These are phyloP conservation scores for Yasuhikotakia modesta DNA, from an alignment of 2,797 vertebrate species.

Conservation along the genomic window DNA sequence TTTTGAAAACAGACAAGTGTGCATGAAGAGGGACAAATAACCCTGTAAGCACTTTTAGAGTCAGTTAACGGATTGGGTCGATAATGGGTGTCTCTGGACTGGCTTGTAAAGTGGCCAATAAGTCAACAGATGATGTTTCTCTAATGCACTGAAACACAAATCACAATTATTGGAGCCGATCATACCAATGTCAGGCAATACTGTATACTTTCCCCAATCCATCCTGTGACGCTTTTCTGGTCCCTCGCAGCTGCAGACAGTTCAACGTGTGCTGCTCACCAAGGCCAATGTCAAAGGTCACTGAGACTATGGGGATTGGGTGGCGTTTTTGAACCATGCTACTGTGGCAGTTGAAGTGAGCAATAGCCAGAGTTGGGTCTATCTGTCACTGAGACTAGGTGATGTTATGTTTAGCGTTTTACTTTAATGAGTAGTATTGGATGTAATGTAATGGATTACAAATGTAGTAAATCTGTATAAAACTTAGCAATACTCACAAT, in stretches of 20 bases:
- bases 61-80: conserved; percentile 39
- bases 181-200: conserved; percentile 99
- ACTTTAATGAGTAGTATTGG: conserved; percentile 9
- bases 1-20: conserved; percentile 34
- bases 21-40: conserved; percentile 37
- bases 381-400: conserved; percentile 23
- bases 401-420: conserved; percentile 11
- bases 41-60: conserved; percentile 40
- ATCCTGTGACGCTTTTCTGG: conserved; percentile 99
- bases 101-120: conserved; percentile 85
- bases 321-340: conserved; percentile 52
- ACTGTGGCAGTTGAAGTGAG: conserved; percentile 75
- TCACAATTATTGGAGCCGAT: conserved; percentile 99
- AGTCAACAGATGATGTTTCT: conserved; percentile 80
- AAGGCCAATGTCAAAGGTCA: conserved; percentile 99
- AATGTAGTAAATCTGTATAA: not conserved
- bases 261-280: conserved; percentile 99
- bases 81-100: conserved; percentile 20
- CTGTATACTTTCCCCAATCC: conserved; percentile 99
- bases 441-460: conserved; percentile 16
- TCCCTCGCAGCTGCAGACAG: conserved; percentile 99
- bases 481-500: not conserved
- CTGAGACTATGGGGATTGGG: conserved; percentile 82
- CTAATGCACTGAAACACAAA: conserved; percentile 85
- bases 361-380: conserved; percentile 72